Evolutionary conservation across 1,140 invertebrate genomes (phyloP).

Genomic region (Drosophila truncata): DNA sequence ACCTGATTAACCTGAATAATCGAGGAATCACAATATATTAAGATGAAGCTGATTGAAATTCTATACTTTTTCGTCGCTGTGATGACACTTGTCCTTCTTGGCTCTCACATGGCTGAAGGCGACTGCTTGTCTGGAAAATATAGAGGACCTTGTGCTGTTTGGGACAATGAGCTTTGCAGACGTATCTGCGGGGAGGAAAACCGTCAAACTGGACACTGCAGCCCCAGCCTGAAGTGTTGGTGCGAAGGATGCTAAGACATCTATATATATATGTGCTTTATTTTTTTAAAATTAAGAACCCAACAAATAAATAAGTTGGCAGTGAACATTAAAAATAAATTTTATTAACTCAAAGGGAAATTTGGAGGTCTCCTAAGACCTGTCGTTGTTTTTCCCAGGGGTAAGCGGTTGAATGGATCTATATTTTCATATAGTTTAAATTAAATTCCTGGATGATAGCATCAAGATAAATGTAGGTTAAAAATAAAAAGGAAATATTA

Average conservation of each 20-base stretch:
- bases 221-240: conserved; percentile 33
- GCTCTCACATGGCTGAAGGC: conserved; percentile 16
- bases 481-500: background rate
- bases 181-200: conserved; percentile 24
- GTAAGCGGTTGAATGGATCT: too few species aligned
- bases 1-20: too few species aligned
- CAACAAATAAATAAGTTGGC: background rate
- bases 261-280: background rate
- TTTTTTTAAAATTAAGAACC: background rate
- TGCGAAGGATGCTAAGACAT: conserved; percentile 27
- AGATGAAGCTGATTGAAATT: conserved; percentile 20
- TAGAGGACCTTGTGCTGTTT: conserved; percentile 23
- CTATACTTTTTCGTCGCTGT: conserved; percentile 17
- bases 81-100: conserved; percentile 23
- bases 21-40: conserved; percentile 1
- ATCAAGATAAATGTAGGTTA: background rate
- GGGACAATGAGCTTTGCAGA: conserved; percentile 26
- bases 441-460: background rate
- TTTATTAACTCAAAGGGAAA: background rate
- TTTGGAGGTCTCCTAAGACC: too few species aligned
- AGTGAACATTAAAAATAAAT: background rate
- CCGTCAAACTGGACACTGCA: conserved; percentile 30
- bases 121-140: conserved; percentile 29
- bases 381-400: too few species aligned
- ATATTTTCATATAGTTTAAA: too few species aligned